These are phyloP conservation scores for Pygocentrus nattereri DNA, from an alignment of 2,797 vertebrate species.

Conservation along the genomic window DNA sequence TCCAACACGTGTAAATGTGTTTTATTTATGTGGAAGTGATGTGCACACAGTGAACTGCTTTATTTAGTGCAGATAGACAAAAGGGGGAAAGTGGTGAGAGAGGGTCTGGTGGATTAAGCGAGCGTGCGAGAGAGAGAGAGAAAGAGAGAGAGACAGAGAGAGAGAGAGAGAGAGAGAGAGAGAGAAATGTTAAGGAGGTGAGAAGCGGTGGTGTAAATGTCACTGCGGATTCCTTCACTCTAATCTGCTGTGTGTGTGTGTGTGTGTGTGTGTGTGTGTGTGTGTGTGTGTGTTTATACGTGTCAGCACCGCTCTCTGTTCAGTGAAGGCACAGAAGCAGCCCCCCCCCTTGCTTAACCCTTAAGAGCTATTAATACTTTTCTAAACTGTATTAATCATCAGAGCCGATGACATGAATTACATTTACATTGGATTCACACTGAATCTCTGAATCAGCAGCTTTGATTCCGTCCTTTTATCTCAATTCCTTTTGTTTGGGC, in stretches of 20 bases:
- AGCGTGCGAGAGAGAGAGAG: too few relatives aligned
- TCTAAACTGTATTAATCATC: too few relatives aligned
- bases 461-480: too few relatives aligned
- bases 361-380: background rate
- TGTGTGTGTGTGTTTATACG: conserved; percentile 36
- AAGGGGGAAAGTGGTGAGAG: conserved; percentile 1
- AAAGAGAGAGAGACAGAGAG: background rate
- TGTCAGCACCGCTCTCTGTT: conserved; percentile 41
- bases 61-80: too few relatives aligned
- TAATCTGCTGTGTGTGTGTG: conserved; percentile 36
- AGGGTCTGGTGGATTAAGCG: background rate
- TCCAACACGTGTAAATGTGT: too few relatives aligned
- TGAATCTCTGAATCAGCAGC: too few relatives aligned
- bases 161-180: background rate
- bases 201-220: conserved; percentile 52
- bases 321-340: background rate
- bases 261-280: conserved; percentile 32
- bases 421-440: too few relatives aligned
- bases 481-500: too few relatives aligned
- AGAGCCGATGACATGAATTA: too few relatives aligned
- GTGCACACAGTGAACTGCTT: too few relatives aligned
- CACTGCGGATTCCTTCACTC: conserved; percentile 47
- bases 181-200: conserved; percentile 24
- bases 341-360: background rate
- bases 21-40: too few relatives aligned